Evolutionary conservation across 2,113 vertebrate genomes (phyloP), one percentile per base, ranked within the genome.

Genomic region (Saccopteryx bilineata): DNA sequence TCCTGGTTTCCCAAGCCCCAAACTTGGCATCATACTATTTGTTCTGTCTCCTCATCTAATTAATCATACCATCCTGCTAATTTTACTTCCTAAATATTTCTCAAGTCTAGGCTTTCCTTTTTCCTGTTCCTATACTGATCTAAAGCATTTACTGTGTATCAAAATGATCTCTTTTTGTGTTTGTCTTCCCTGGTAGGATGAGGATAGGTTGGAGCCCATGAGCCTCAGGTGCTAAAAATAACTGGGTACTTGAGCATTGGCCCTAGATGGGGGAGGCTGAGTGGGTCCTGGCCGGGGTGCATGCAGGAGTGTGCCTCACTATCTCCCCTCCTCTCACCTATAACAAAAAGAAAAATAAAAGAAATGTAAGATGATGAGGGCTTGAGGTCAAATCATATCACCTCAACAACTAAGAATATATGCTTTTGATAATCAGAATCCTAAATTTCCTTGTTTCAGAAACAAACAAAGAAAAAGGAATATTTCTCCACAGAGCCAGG

Each of bases 401-500:
- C 66, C 46, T 95, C 48, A 80, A n/a, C 61, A 93, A 89, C 68
- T 58, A 87, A 87, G 23, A 48, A 69, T 24, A 65, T 6, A 21
- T 14, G n/a, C 31, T 65, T 81, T 50, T 66, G 24, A 69, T 46
- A 48, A 95, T 90, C 46, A 63, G 80, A n/a, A 86, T 24, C 80
- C 68, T 79, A 13, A 69, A 83, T 58, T 58, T 66, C 46, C 10
- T 90, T 78, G 17, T 82, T 71, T 92, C 75, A 23, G 61, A 85
- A 85, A 87, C 65, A 83, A 95, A 91, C 52, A 83, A 28, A 39
- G 15, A 60, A 91, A 58, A 83, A 28, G 50, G 26, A 60, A 23
- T 48, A 71, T 86, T 54, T 95, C 68, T 63, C 79, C 33, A 80
- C 33, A 28, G 74, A 69, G 90, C 52, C 24, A 91, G 18, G 48